Evolutionary conservation across 53 echinoderm and acorn worm genomes (phyloP), one percentile per base, ranked within the genome.

Genomic region (Zoroaster sp.): DNA sequence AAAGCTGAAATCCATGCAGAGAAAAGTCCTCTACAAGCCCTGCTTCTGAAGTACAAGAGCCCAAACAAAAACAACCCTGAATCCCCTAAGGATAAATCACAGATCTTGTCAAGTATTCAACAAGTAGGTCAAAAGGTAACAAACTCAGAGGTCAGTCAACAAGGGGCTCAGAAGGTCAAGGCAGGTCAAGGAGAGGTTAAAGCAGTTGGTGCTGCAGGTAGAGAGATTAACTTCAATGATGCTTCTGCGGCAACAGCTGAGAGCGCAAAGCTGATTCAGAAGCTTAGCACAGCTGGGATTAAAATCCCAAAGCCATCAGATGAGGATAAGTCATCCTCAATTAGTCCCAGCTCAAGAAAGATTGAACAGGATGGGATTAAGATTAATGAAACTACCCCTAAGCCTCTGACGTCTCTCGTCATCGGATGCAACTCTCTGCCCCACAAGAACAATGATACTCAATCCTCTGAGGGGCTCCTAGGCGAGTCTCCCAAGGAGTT

Each of bases 31-130:
- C 68, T 82, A 1, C 67, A 82, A 43, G 17, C 82, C 30, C 69
- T 82, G 18, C 68, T 82, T 4, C 40, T 66, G 45, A 82, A 82
- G 68, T 66, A 66, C 31, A 67, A 55, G 21, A 21, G 40, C 65
- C 36, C 79, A 23, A 12, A n/a, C 63, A 63, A 79, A 55, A 63
- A 23, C 40, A 63, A 36, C 20, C 63, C 65, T 1, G 63, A 21
- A 12, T 8, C 55, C 40, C 2, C 18, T 4, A 5, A 51, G 33
- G 73, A 40, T 20, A 75, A 1, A 0, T 28, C 12, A 21, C 42
- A 31, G 51, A 33, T 12, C 49, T 3, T 5, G 15, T 18, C 45
- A 14, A 21, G 11, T 23, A 35, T 35, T 11, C 38, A 10, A 35
- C 11, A 2, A 17, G 55, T 0, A 10, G 78, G 55, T 35, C 40